These are phyloP conservation scores for Cerastoderma edule DNA, from an alignment of 2,888 invertebrate species.

Conservation along the genomic window DNA sequence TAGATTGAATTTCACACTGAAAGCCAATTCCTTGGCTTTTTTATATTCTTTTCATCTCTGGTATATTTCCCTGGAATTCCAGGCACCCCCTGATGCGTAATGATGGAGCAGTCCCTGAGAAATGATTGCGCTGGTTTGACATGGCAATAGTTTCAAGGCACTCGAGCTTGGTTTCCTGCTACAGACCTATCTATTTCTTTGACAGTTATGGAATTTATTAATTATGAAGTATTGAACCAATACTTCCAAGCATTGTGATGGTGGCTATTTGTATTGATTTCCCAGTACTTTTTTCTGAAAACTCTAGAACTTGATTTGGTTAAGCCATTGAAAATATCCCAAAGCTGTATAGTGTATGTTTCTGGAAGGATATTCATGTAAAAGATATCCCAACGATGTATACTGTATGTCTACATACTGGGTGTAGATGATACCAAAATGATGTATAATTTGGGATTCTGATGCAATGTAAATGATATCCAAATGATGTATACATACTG, in stretches of 20 bases:
- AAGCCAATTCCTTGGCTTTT: too few species aligned
- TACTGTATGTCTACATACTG: too few species aligned
- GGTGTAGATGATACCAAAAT: too few species aligned
- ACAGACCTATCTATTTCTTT: slow-evolving; percentile 15
- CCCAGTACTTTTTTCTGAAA: background rate
- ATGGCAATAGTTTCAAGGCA: slow-evolving; percentile 19
- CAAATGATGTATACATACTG: too few species aligned
- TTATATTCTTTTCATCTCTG: slow-evolving; percentile 15
- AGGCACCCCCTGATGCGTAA: slow-evolving; percentile 14
- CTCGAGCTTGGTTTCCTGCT: background rate
- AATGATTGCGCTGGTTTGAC: slow-evolving; percentile 20
- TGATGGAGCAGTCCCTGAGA: slow-evolving; percentile 4
- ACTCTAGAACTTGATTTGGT: too few species aligned
- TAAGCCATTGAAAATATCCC: background rate
- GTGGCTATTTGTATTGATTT: slow-evolving; percentile 3
- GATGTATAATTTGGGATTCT: too few species aligned
- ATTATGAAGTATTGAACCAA: slow-evolving; percentile 19
- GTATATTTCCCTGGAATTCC: slow-evolving; percentile 4
- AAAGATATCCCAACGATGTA: too few species aligned
- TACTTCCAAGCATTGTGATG: background rate
- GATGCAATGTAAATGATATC: too few species aligned
- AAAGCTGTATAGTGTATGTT: too few species aligned
- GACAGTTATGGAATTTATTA: slow-evolving; percentile 29
- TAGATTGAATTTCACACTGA: too few species aligned
- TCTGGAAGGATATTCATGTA: too few species aligned